Conservation (phyloP, 1,140 invertebrate genomes). For the Brachionus angularis region DNA sequence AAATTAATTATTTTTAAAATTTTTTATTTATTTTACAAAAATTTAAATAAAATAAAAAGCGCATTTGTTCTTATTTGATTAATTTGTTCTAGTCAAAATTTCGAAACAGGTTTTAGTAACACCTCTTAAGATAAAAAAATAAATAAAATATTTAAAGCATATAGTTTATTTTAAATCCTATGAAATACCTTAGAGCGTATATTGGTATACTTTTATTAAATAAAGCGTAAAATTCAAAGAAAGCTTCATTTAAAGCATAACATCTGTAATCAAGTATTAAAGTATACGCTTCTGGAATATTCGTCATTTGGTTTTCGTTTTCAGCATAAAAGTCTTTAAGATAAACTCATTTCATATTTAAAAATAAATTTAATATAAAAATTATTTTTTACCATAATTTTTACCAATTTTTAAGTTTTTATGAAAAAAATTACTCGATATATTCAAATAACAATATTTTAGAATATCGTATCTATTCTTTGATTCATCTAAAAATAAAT, state of each 20-base stretch:
- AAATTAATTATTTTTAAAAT: background rate
- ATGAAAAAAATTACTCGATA: constrained; percentile 13
- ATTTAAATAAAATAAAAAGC: background rate
- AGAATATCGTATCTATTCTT: constrained; percentile 2
- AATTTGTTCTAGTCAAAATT: no score
- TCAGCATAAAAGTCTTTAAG: background rate
- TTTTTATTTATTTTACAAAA: background rate
- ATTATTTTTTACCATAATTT: background rate
- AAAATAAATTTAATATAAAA: background rate
- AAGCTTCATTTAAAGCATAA: constrained; percentile 5
- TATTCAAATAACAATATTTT: constrained; percentile 27
- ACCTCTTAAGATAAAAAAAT: constrained; percentile 1
- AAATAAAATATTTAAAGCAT: background rate
- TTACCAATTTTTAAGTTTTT: background rate
- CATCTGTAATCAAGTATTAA: constrained; percentile 16
- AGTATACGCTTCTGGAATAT: constrained; percentile 20
- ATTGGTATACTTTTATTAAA: constrained; percentile 32
- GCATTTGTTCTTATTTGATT: no score
- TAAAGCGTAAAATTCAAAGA: constrained; percentile 39
- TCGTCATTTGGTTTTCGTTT: background rate
- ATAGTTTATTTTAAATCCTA: no score
- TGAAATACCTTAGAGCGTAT: constrained; percentile 31
- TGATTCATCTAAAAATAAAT: constrained; percentile 6
- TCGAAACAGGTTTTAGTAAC: constrained; percentile 18
- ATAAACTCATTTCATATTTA: background rate